Evolutionary conservation across 1,140 invertebrate genomes (phyloP).

Genomic region (Parapsyche elsis): DNA sequence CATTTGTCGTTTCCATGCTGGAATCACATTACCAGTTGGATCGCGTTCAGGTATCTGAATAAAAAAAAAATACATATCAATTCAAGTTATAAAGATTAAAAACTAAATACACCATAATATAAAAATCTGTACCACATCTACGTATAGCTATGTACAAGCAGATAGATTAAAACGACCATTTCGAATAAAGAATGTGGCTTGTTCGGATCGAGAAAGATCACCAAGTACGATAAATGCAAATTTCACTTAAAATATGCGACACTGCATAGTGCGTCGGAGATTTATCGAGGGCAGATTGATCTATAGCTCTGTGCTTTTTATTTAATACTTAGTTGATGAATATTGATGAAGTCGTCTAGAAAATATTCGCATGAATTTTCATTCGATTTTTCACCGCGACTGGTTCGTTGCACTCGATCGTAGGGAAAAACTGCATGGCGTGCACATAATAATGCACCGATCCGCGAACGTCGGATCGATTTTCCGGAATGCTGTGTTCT

Average conservation of each 20-base stretch:
- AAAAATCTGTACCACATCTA: constrained; percentile 5
- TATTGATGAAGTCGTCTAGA: constrained; percentile 6
- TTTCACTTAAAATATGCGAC: constrained; percentile 27
- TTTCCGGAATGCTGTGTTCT: neutral
- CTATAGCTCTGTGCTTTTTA: neutral
- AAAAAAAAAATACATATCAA: neutral
- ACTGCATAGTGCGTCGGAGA: neutral
- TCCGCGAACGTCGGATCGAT: too few relatives aligned
- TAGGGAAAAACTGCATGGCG: too few relatives aligned
- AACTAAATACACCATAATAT: constrained; percentile 2
- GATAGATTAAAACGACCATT: neutral
- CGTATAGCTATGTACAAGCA: too few relatives aligned
- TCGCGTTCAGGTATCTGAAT: constrained; percentile 88
- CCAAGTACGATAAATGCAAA: neutral
- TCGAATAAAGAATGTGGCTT: neutral
- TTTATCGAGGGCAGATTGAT: too few relatives aligned
- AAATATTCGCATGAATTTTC: neutral
- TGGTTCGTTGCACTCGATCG: too few relatives aligned
- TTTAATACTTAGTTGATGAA: neutral
- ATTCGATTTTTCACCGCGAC: too few relatives aligned
- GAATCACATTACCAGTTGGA: constrained; percentile 87
- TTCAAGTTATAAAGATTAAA: neutral
- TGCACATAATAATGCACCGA: too few relatives aligned
- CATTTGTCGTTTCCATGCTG: constrained; percentile 95
- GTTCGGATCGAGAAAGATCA: neutral